Conservation (phyloP, 2,888 invertebrate species). For the Lagria hirta region DNA sequence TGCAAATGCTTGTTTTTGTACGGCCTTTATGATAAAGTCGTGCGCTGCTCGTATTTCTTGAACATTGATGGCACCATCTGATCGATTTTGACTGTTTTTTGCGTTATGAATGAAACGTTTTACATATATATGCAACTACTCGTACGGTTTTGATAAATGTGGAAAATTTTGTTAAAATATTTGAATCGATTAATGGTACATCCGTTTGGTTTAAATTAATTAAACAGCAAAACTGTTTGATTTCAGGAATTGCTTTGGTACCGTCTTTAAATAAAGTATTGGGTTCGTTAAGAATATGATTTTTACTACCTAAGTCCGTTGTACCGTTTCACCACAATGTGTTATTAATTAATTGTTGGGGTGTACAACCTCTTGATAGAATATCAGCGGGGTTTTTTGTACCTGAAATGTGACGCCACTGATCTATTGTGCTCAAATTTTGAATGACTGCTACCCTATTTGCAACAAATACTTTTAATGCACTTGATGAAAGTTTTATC, state of each 20-base stretch:
- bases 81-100: background rate
- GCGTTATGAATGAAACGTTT: too few relatives aligned
- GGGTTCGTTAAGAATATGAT: too few relatives aligned
- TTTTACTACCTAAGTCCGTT: too few relatives aligned
- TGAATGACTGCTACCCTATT: background rate
- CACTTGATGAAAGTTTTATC: background rate
- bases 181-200: too few relatives aligned
- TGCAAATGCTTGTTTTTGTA: background rate
- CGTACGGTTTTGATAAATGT: background rate
- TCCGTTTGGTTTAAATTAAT: background rate
- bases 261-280: background rate
- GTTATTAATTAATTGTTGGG: background rate
- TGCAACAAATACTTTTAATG: slow-evolving; percentile 7
- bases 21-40: background rate
- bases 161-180: background rate
- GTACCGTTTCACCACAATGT: background rate
- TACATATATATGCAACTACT: background rate
- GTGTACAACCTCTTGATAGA: background rate
- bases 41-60: background rate
- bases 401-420: background rate
- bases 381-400: background rate
- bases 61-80: background rate
- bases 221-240: background rate
- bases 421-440: background rate
- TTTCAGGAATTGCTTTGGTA: background rate